Percentiles rank a stretch among this genome's conserved stretches.
These are phyloP conservation scores for Peromyscus melanophrys DNA, from an alignment of 2,797 vertebrate species.

Conservation along the genomic window DNA sequence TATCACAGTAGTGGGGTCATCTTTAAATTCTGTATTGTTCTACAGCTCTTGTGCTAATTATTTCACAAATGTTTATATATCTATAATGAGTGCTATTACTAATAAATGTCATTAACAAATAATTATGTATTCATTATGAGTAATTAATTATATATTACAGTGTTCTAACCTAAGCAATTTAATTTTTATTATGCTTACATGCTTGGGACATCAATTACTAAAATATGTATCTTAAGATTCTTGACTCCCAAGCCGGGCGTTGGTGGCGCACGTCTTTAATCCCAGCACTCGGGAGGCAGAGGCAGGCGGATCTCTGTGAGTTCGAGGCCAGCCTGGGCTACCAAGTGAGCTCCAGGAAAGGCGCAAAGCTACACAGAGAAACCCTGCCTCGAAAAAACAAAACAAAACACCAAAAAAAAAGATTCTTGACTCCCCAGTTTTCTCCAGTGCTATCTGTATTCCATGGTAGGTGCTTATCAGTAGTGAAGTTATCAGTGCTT, in stretches of 20 bases:
- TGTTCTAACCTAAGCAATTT: not conserved
- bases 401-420: too few species aligned
- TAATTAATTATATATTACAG: not conserved
- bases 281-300: too few species aligned
- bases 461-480: too few species aligned
- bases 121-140: not conserved
- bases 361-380: too few species aligned
- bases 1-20: not conserved
- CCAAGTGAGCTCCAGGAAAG: too few species aligned
- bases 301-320: too few species aligned
- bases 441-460: not conserved
- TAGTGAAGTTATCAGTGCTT: not conserved
- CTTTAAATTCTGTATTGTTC: not conserved
- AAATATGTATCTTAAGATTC: not conserved
- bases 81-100: not conserved
- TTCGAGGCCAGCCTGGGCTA: too few species aligned
- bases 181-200: not conserved
- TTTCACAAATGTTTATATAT: not conserved
- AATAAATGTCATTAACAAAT: not conserved
- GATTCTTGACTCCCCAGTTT: not conserved
- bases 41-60: not conserved
- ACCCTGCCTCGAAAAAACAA: too few species aligned
- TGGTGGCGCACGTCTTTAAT: too few species aligned
- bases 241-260: too few species aligned
- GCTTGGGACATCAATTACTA: not conserved